Conservation (phyloP, 2,888 invertebrate species). For the Hypercompe scribonia region DNA sequence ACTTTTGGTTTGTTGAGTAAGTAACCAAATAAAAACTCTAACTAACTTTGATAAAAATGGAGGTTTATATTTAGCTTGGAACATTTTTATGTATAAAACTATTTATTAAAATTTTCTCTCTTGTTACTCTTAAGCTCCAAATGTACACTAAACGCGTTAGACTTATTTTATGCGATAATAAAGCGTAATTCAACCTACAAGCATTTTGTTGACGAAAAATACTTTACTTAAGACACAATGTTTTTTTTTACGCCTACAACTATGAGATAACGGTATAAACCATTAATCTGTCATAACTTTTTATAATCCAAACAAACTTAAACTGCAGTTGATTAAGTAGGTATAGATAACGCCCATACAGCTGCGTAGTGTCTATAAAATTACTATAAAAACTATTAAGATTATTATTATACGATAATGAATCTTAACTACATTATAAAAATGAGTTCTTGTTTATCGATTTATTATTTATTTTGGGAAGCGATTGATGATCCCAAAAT, state of each 20-base stretch:
- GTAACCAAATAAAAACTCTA: neutral
- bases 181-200: slow-evolving; percentile 30
- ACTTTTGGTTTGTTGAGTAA: neutral
- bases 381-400: neutral
- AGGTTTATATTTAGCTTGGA: neutral
- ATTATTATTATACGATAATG: neutral
- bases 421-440: neutral
- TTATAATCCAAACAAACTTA: slow-evolving; percentile 3
- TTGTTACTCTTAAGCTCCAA: slow-evolving; percentile 38
- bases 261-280: slow-evolving; percentile 5
- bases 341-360: neutral
- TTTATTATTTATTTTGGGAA: neutral
- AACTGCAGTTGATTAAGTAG: slow-evolving; percentile 6
- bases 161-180: slow-evolving; percentile 32
- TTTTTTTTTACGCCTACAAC: neutral
- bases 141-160: slow-evolving; percentile 57
- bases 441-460: neutral
- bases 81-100: neutral
- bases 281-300: slow-evolving; percentile 6
- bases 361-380: neutral
- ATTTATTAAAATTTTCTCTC: neutral
- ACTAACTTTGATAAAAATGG: neutral
- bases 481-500: neutral
- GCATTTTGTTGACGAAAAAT: slow-evolving; percentile 11
- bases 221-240: slow-evolving; percentile 11